These are phyloP conservation scores for Anguilla megastoma DNA, from an alignment of 2,797 vertebrate genomes.

Conservation along the genomic window DNA sequence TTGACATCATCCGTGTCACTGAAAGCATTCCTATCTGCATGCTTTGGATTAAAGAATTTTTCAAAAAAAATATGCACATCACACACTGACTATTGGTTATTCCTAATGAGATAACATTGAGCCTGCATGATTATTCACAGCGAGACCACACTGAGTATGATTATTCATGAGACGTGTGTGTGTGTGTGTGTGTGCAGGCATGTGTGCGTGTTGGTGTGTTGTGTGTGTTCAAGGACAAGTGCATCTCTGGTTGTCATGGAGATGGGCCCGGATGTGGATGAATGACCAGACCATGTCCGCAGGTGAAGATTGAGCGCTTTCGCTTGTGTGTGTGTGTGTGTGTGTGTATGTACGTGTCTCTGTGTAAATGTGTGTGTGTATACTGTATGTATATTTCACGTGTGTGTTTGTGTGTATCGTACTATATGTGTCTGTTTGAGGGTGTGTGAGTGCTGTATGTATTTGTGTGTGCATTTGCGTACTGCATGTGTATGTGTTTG, in stretches of 20 bases:
- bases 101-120: no score
- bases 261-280: slow-evolving; percentile 10
- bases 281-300: neutral
- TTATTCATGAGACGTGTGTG: slow-evolving; percentile 9
- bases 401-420: neutral
- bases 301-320: neutral
- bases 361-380: neutral
- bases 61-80: no score
- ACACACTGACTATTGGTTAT: no score
- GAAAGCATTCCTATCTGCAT: no score
- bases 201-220: neutral
- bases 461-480: neutral
- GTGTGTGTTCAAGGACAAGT: slow-evolving; percentile 17
- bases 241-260: slow-evolving; percentile 18
- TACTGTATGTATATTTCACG: no score
- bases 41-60: no score
- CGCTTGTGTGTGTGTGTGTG: slow-evolving; percentile 8
- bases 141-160: no score
- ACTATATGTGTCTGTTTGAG: slow-evolving; percentile 48
- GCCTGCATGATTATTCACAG: no score
- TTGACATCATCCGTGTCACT: no score
- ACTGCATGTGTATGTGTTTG: slow-evolving; percentile 19
- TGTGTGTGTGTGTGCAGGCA: neutral
- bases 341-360: slow-evolving; percentile 10
- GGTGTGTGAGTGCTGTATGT: neutral